phyloP scores from a whole-genome alignment of 2,113 vertebrate species.

The Crypturellus undulatus region DNA sequence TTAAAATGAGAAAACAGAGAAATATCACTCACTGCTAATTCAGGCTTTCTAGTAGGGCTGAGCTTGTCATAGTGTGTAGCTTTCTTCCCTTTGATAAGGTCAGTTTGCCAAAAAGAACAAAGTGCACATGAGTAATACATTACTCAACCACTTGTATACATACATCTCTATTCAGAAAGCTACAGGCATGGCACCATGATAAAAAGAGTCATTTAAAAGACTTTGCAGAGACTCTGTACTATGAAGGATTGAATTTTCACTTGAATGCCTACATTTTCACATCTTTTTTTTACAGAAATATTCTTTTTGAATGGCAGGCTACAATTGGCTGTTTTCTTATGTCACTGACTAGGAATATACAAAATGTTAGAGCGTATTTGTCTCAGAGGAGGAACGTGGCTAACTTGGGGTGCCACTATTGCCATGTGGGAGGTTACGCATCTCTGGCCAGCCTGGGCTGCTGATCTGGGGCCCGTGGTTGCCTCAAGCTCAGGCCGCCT shows the following conservation, averaged over 20 bases:
- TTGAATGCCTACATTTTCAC: conserved; percentile 85
- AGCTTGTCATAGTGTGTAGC: conserved; percentile 69
- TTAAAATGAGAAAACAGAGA: conserved; percentile 58
- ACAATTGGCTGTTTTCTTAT: conserved; percentile 65
- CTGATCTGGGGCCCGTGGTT: background rate
- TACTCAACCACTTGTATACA: conserved; percentile 81
- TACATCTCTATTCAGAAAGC: conserved; percentile 80
- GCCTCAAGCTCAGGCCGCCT: conserved; percentile 2
- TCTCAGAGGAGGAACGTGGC: conserved; percentile 23
- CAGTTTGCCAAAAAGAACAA: conserved; percentile 81
- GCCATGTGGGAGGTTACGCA: conserved; percentile 20
- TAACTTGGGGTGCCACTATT: background rate
- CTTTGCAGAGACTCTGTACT: conserved; percentile 82
- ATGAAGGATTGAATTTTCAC: conserved; percentile 89
- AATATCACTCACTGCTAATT: conserved; percentile 44
- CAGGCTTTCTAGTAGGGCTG: conserved; percentile 47
- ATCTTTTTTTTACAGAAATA: conserved; percentile 78
- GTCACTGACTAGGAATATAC: conserved; percentile 65
- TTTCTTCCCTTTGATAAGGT: conserved; percentile 79
- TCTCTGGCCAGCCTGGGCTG: background rate
- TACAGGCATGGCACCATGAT: conserved; percentile 80
- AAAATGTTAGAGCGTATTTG: conserved; percentile 60
- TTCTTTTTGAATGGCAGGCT: conserved; percentile 76
- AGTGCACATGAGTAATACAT: conserved; percentile 78
- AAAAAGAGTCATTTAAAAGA: conserved; percentile 88